These are phyloP conservation scores for Diaprepes abbreviatus DNA, from an alignment of 2,888 invertebrate species.

Conservation along the genomic window DNA sequence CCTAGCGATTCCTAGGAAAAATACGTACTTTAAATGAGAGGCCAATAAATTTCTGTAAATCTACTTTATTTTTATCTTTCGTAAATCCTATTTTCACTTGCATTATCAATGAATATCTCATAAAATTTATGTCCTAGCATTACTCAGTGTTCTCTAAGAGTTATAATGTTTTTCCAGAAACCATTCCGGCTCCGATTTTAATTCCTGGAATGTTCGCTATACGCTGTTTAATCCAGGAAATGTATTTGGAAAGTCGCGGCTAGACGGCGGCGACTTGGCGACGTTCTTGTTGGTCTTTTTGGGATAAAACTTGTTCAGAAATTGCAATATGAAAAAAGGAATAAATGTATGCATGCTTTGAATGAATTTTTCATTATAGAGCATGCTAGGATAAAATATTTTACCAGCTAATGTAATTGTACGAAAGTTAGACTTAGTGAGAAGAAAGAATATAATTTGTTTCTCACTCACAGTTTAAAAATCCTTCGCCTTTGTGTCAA, in stretches of 20 bases:
- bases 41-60: too few relatives aligned
- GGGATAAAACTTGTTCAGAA: neutral
- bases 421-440: too few relatives aligned
- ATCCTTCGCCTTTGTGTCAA: too few relatives aligned
- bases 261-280: slow-evolving; percentile 11
- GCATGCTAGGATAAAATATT: too few relatives aligned
- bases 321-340: neutral
- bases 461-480: too few relatives aligned
- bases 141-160: neutral
- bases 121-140: neutral
- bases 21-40: too few relatives aligned
- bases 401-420: too few relatives aligned
- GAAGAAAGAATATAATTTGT: too few relatives aligned
- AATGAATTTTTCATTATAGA: too few relatives aligned
- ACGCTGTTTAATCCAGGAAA: slow-evolving; percentile 19
- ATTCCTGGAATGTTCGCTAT: slow-evolving; percentile 8
- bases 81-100: neutral
- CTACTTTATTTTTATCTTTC: too few relatives aligned
- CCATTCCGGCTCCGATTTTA: neutral
- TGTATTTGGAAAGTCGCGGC: slow-evolving; percentile 1
- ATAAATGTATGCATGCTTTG: too few relatives aligned
- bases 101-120: neutral
- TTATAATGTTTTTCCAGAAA: slow-evolving; percentile 12
- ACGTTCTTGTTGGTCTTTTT: neutral
- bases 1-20: too few relatives aligned